Base-by-base conservation (phyloP, 1,140 invertebrate species). In the Philopotamus ludificatus region DNA sequence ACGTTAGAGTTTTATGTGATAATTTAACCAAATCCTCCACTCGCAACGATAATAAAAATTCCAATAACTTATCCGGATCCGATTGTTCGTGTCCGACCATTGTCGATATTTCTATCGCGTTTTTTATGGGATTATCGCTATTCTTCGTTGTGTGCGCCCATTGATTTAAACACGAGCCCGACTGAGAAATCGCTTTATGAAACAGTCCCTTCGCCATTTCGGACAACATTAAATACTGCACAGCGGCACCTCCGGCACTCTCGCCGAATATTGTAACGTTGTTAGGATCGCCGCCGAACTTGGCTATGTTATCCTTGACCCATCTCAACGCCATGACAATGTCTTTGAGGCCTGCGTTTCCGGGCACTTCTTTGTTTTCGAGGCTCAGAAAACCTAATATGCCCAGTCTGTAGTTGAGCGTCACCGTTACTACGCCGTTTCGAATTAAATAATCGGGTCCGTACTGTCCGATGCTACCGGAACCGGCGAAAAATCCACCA, bases 321-420 rank as follows among this genome's bases (percentile, higher is more conserved):
- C 87, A 89, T 70, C 81, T 74, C 0, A 88, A 59, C 1, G 85
- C 86, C 72, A 81, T 71, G 0, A 84, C 75, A 63, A 87, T 83
- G 71, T 89, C 88, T 72, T 85, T 82, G 1, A 87, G 72, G 0
- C 85, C 87, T 58, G 81, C 83, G 70, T 89, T 89, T 8, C 87
- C 86, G 1, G 83, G 80, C 0, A 79, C 76, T 44, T 81, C 79
- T 0, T 75, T 72, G 9, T 79, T 82, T 62, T 79, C 79, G 0
- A 84, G 76, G 34, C 78, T 77, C 1, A 88, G 74, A 68, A 87
- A 87, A 26, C 86, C 86, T 51, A 89, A 70, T 0, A 81, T 73
- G 16, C 87, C 88, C 15, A 87, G 75, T 54, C 89, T 83, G 73
- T 90, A 90, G 71, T 90, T 89, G 7, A 89, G 75, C 0, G 86